These are phyloP conservation scores for Lasioglossum pauxillum DNA, from an alignment of 2,888 invertebrate genomes.

Conservation along the genomic window DNA sequence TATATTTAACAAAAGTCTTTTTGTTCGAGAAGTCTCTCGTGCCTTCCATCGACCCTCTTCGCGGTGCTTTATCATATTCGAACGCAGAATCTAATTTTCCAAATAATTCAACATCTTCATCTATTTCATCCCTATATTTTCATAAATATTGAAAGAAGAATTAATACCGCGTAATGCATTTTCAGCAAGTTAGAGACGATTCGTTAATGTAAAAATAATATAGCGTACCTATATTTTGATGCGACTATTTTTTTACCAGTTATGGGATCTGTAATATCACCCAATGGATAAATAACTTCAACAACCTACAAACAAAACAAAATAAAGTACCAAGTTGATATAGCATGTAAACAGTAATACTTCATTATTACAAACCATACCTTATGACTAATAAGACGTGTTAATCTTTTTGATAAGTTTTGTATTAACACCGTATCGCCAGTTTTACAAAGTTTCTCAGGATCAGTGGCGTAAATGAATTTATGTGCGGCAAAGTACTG, in stretches of 20 bases:
- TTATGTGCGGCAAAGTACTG: slow-evolving; percentile 92
- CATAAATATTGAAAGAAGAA: slow-evolving; percentile 20
- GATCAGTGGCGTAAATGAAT: slow-evolving; percentile 92
- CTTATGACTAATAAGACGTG: slow-evolving; percentile 91
- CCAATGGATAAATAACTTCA: slow-evolving; percentile 92
- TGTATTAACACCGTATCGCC: slow-evolving; percentile 94
- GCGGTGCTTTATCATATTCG: slow-evolving; percentile 91
- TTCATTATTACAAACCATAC: slow-evolving; percentile 74
- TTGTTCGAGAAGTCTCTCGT: slow-evolving; percentile 92
- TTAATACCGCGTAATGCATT: slow-evolving; percentile 14
- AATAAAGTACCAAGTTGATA: not conserved
- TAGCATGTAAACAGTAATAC: not conserved
- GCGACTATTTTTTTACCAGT: slow-evolving; percentile 92
- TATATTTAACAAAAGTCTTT: slow-evolving; percentile 91
- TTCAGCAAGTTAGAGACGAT: not conserved
- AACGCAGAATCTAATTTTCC: slow-evolving; percentile 89
- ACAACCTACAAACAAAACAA: slow-evolving; percentile 84
- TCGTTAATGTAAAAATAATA: not conserved
- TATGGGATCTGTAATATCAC: slow-evolving; percentile 94
- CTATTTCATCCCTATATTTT: slow-evolving; percentile 88
- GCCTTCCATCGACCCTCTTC: slow-evolving; percentile 93
- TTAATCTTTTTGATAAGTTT: slow-evolving; percentile 89
- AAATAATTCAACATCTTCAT: slow-evolving; percentile 88
- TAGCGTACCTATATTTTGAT: slow-evolving; percentile 87
- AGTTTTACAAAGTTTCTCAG: slow-evolving; percentile 90